These are phyloP conservation scores for Chrysina gloriosa DNA, from an alignment of 2,888 invertebrate genomes.

Conservation along the genomic window DNA sequence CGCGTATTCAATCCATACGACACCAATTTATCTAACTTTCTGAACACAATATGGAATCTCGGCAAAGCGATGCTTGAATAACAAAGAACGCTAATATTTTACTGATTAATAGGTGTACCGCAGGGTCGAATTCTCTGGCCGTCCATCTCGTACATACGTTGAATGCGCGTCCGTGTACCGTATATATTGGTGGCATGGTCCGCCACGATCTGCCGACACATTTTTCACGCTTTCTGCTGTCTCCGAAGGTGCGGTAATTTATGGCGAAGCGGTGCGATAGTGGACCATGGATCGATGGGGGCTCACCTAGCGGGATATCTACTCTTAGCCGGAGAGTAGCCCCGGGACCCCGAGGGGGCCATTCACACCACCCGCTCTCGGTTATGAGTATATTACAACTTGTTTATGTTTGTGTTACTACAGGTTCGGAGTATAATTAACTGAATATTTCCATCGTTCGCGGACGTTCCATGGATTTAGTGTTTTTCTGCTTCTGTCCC, in stretches of 20 bases:
- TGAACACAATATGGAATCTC: slow-evolving; percentile 20
- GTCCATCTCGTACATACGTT: slow-evolving; percentile 10
- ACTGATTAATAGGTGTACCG: slow-evolving; percentile 36
- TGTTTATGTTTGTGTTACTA: slow-evolving; percentile 49
- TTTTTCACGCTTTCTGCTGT: slow-evolving; percentile 55
- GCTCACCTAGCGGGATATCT: slow-evolving; percentile 50
- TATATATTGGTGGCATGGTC: slow-evolving; percentile 34
- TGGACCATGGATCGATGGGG: slow-evolving; percentile 49
- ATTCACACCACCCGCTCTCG: slow-evolving; percentile 56
- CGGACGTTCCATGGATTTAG: slow-evolving; percentile 22
- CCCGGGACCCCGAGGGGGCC: slow-evolving; percentile 54
- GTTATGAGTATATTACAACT: slow-evolving; percentile 56
- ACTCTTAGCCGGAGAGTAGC: slow-evolving; percentile 53
- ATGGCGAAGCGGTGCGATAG: slow-evolving; percentile 53
- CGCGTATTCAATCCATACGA: slow-evolving; percentile 10
- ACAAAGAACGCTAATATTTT: slow-evolving; percentile 34
- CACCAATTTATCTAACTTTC: slow-evolving; percentile 25
- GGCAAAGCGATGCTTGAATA: slow-evolving; percentile 13
- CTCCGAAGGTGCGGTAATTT: slow-evolving; percentile 51
- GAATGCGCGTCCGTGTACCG: not conserved
- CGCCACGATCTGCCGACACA: slow-evolving; percentile 50
- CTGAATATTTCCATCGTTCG: slow-evolving; percentile 35
- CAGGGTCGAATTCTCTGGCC: slow-evolving; percentile 31
- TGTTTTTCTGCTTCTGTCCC: slow-evolving; percentile 5
- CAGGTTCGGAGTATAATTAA: slow-evolving; percentile 19